A percentile compares a stretch with the other conserved stretches of the same genome.
These are phyloP conservation scores for Torymus texanus DNA, from an alignment of 2,888 invertebrate genomes.

Conservation along the genomic window DNA sequence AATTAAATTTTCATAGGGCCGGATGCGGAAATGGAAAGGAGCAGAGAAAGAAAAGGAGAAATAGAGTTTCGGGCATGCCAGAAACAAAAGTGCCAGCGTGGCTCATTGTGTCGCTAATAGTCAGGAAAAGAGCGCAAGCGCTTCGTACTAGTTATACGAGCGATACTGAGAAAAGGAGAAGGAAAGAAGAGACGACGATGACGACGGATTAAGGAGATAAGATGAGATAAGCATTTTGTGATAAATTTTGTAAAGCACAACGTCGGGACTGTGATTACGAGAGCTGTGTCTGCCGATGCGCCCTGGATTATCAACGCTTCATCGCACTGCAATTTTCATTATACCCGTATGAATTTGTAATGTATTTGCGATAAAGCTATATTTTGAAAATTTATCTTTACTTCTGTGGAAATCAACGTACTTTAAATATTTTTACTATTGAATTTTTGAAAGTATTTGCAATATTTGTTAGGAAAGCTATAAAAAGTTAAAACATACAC, in stretches of 20 bases:
- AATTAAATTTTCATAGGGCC: constrained; percentile 61
- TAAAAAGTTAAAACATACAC: too few relatives aligned
- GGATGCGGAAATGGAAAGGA: not conserved
- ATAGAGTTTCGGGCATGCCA: not conserved
- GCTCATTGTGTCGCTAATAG: constrained; percentile 39
- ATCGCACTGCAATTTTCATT: too few relatives aligned
- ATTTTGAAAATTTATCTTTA: too few relatives aligned
- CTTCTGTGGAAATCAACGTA: too few relatives aligned
- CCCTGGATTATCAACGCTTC: not conserved
- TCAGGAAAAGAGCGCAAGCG: constrained; percentile 15
- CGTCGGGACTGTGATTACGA: not conserved
- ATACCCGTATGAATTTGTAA: too few relatives aligned
- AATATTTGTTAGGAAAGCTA: too few relatives aligned
- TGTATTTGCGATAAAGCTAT: too few relatives aligned
- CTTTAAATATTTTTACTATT: too few relatives aligned
- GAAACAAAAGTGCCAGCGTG: not conserved
- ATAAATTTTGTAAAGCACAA: constrained; percentile 14
- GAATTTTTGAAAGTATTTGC: too few relatives aligned
- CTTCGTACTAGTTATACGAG: too few relatives aligned
- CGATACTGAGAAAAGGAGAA: not conserved
- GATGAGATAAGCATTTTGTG: constrained; percentile 20
- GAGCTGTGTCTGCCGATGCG: not conserved
- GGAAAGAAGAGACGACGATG: not conserved
- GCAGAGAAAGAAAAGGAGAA: not conserved
- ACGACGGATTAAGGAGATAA: constrained; percentile 28